phyloP scores from a whole-genome alignment of 2,113 vertebrate species.

The Rhabdomys dilectus region DNA sequence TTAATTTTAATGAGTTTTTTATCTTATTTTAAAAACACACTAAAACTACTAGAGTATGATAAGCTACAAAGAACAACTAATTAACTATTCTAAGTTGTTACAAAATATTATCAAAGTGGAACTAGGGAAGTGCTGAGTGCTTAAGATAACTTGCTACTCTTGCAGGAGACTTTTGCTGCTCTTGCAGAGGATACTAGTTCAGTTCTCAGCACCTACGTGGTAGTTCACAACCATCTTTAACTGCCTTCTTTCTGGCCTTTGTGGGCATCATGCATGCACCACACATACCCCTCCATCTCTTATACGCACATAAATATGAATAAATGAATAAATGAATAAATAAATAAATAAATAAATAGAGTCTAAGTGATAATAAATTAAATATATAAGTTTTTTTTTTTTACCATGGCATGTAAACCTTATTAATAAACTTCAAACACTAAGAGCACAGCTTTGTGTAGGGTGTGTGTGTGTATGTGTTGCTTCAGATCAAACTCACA shows the following conservation, averaged over 20 bases:
- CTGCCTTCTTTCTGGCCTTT: not conserved
- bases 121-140: not conserved
- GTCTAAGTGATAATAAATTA: not conserved
- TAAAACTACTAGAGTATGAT: not conserved
- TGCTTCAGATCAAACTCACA: not conserved
- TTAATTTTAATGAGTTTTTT: slow-evolving; percentile 10
- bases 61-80: not conserved
- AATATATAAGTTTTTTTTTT: not conserved
- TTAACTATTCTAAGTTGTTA: not conserved
- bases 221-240: not conserved
- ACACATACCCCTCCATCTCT: too few relatives aligned
- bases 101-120: not conserved
- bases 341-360: not conserved
- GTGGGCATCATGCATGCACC: not conserved
- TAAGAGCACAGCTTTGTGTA: not conserved
- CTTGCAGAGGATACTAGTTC: not conserved
- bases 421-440: not conserved
- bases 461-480: not conserved
- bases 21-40: not conserved
- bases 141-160: not conserved
- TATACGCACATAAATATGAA: not conserved
- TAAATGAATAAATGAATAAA: not conserved
- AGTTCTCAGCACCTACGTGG: not conserved
- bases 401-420: not conserved
- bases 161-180: not conserved